Evolutionary conservation across 2,888 invertebrate species (phyloP).

Genomic region (Zaprionus obscuricornis): DNA sequence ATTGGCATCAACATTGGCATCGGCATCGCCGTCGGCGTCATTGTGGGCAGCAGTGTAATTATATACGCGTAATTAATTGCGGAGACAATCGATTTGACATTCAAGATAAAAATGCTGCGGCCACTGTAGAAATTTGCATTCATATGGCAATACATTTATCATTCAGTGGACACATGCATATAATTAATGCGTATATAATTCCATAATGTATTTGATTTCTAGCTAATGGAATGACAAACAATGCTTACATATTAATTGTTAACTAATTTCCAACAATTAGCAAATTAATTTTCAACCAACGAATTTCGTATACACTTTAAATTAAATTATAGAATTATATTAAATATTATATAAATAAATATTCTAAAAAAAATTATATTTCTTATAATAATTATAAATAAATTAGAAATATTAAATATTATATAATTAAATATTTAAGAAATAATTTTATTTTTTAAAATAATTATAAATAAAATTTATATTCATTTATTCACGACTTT

Average conservation of each 20-base stretch:
- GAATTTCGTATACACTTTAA: no score
- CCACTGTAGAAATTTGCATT: slow-evolving; percentile 63
- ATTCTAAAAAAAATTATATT: neutral
- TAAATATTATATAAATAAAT: neutral
- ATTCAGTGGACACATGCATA: slow-evolving; percentile 35
- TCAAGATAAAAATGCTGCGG: slow-evolving; percentile 59
- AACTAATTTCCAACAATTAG: slow-evolving; percentile 48
- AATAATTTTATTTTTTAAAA: neutral
- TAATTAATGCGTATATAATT: slow-evolving; percentile 54
- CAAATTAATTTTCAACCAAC: no score
- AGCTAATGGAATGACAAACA: slow-evolving; percentile 52
- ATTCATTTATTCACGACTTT: no score
- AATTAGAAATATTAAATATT: neutral
- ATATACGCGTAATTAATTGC: slow-evolving; percentile 75
- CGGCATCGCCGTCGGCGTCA: slow-evolving; percentile 36
- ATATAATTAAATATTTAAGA: neutral
- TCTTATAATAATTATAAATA: neutral
- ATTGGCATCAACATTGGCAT: slow-evolving; percentile 53
- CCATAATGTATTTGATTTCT: slow-evolving; percentile 52
- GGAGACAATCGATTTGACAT: slow-evolving; percentile 77
- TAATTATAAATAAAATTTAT: neutral
- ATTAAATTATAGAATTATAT: neutral
- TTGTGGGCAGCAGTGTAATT: slow-evolving; percentile 70
- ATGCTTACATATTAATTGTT: slow-evolving; percentile 54
- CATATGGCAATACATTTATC: slow-evolving; percentile 63